These are phyloP conservation scores for Xestia xanthographa DNA, from an alignment of 2,888 invertebrate genomes.

Conservation along the genomic window DNA sequence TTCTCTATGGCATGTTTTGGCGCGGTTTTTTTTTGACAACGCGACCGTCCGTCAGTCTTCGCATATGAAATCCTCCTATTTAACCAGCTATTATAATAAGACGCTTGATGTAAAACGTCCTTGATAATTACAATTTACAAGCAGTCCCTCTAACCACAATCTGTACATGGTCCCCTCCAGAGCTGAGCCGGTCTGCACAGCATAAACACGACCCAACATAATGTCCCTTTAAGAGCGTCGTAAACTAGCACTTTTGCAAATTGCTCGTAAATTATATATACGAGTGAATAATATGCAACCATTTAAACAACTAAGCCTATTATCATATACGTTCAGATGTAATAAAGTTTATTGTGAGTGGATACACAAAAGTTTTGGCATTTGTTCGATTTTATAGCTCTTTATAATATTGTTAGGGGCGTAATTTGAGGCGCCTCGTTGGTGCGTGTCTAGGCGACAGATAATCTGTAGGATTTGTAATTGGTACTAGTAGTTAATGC, in stretches of 20 bases:
- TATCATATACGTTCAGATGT: slow-evolving; percentile 70
- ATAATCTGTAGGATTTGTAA: slow-evolving; percentile 35
- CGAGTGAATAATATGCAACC: slow-evolving; percentile 75
- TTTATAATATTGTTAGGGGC: slow-evolving; percentile 40
- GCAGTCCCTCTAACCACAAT: slow-evolving; percentile 24
- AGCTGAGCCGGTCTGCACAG: slow-evolving; percentile 33
- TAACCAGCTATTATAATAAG: background rate
- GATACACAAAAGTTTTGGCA: slow-evolving; percentile 66
- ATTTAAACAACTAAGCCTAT: slow-evolving; percentile 75
- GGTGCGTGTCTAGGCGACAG: slow-evolving; percentile 4
- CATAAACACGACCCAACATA: slow-evolving; percentile 61
- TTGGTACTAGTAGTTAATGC: slow-evolving; percentile 28
- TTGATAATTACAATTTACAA: slow-evolving; percentile 44
- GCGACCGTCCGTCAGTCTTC: background rate
- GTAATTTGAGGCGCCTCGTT: slow-evolving; percentile 29
- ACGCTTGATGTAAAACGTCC: background rate
- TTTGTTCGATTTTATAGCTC: slow-evolving; percentile 60
- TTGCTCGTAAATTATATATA: slow-evolving; percentile 85
- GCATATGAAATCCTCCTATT: background rate
- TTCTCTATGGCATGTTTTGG: background rate
- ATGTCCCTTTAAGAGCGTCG: slow-evolving; percentile 72
- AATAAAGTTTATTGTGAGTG: slow-evolving; percentile 73
- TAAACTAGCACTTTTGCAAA: slow-evolving; percentile 85
- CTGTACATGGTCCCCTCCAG: slow-evolving; percentile 31
- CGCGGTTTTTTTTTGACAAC: background rate